A percentile compares a stretch with the other conserved stretches of the same genome.
Evolutionary conservation across 64 coral and sea anemone genomes (phyloP).

Genomic region (Montipora foliosa): DNA sequence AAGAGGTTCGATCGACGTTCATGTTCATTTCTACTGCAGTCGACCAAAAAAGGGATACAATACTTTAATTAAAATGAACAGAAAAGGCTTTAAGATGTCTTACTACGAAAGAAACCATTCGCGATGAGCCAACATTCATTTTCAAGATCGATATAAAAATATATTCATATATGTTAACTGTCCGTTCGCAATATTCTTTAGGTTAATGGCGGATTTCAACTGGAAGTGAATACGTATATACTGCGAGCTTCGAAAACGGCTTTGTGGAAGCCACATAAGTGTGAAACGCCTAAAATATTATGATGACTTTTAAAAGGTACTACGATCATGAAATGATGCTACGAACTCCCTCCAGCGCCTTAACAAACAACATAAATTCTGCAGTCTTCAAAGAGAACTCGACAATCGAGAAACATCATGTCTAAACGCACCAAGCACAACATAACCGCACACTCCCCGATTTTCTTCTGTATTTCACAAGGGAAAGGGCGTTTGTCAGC

Average conservation of each 20-base stretch:
- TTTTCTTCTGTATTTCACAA: background rate
- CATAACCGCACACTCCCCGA: background rate
- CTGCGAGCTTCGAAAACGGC: background rate
- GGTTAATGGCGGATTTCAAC: constrained; percentile 11
- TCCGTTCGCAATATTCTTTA: constrained; percentile 7
- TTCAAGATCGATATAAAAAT: background rate
- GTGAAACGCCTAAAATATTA: background rate
- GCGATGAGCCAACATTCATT: background rate
- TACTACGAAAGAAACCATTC: background rate
- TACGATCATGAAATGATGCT: constrained; percentile 68
- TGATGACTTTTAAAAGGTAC: constrained; percentile 50
- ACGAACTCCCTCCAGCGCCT: background rate
- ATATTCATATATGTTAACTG: background rate
- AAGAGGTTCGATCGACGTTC: too few relatives aligned
- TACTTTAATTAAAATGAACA: background rate
- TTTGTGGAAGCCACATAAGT: background rate
- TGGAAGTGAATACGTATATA: background rate
- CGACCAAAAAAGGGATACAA: background rate
- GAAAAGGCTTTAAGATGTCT: background rate
- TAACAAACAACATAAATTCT: constrained; percentile 3
- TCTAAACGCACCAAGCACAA: background rate
- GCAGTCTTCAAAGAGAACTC: constrained; percentile 28
- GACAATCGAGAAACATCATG: background rate
- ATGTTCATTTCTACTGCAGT: background rate
- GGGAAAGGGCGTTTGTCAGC: too few relatives aligned